A percentile compares a stretch with the other conserved stretches of the same genome.
These are phyloP conservation scores for Asarcornis scutulata DNA, from an alignment of 2,113 vertebrate genomes.

Conservation along the genomic window DNA sequence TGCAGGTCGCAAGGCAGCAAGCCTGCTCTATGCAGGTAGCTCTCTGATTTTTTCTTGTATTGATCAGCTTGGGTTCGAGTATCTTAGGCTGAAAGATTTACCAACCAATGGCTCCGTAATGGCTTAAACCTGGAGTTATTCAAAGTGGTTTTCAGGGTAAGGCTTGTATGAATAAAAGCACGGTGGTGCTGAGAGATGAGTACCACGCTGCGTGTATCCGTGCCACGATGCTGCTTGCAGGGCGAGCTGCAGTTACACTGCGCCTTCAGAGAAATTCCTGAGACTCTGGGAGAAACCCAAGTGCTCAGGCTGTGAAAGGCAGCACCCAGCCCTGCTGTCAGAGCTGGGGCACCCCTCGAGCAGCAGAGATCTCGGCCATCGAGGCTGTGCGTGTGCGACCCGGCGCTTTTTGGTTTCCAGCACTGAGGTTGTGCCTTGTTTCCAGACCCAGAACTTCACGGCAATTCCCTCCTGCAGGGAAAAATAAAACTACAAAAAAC, in stretches of 20 bases:
- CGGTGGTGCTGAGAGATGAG: background rate
- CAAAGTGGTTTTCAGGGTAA: background rate
- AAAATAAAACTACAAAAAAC: background rate
- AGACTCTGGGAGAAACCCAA: background rate
- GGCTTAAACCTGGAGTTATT: background rate
- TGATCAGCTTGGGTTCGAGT: background rate
- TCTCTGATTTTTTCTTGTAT: background rate
- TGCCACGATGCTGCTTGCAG: background rate
- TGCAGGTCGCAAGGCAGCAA: background rate
- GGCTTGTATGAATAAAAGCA: background rate
- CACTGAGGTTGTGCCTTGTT: background rate
- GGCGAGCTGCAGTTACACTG: accelerated
- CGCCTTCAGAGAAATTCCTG: background rate
- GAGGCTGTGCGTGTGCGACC: background rate
- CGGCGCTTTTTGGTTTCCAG: too few relatives aligned
- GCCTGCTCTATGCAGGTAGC: background rate
- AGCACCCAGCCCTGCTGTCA: accelerated
- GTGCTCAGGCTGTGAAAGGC: background rate
- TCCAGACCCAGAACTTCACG: background rate
- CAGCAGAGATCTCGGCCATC: accelerated
- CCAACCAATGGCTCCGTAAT: too few relatives aligned
- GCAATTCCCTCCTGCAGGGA: background rate
- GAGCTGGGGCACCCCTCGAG: accelerated
- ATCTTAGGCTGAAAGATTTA: background rate
- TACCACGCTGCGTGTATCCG: too few relatives aligned